Evolutionary conservation across 2,797 vertebrate species (phyloP), one percentile per base, ranked within the genome.

Genomic region (Synanceia verrucosa): DNA sequence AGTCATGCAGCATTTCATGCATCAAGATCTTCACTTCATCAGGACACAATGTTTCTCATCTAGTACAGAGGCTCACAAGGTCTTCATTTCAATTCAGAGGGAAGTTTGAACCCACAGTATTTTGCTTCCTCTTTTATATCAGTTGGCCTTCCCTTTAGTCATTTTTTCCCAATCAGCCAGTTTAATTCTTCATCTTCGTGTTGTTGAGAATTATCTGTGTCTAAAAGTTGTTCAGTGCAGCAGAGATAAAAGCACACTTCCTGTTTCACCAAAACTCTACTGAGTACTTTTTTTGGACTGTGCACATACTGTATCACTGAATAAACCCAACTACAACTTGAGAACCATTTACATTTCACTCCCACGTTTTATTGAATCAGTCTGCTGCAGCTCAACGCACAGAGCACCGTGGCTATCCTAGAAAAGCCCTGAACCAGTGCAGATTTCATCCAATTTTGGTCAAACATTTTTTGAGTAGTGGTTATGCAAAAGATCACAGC

Each of bases 201-300:
- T 66, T 65, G 29, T 21, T 65, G 58, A 75, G 65, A 65, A 65
- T n/a, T n/a, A n/a, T 78, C 61, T 78, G 77, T 79, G 76, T 86
- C 73, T 86, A 67, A 86, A 88, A 73, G 72, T 81, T 85, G 73
- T 82, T 79, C 72, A 56, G 68, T 84, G 76, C 73, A 72, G 84
- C 73, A 86, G 67, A 85, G 90, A 92, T 89, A 90, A 89, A 90
- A 80, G 39, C 81, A 39, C 60, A 69, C 89, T 91, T 93, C 92
- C 91, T 91, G 92, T 94, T 93, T 92, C 70, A 82, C 61, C 81
- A 88, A 86, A 91, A 92, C 84, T 68, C 47, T n/a, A 70, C 79
- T 76, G 58, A 85, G 82, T 74, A 86, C 65, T 72, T 64, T 48
- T 76, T 85, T 75, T 73, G 47, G 51, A 73, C 78, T 60, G 47